Percentiles rank a stretch among this genome's conserved stretches.
phyloP scores from a whole-genome alignment of 2,888 invertebrate genomes.

The Eupelmus urozonus region DNA sequence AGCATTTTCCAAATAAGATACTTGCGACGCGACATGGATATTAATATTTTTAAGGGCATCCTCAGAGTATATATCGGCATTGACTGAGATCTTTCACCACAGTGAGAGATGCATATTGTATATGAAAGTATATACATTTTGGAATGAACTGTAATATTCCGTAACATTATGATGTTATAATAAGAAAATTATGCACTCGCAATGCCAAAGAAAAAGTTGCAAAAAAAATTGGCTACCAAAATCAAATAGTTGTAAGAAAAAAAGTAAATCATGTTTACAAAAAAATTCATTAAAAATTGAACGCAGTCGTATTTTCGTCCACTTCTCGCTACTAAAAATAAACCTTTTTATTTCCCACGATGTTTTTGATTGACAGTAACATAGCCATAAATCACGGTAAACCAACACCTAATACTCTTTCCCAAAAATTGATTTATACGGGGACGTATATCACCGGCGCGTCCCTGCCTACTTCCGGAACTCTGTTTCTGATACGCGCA shows the following conservation, averaged over 20 bases:
- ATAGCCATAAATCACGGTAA: not conserved
- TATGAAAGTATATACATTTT: not conserved
- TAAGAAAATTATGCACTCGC: slow-evolving; percentile 21
- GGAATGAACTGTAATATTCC: not conserved
- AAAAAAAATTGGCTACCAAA: not conserved
- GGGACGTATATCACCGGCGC: too few relatives aligned
- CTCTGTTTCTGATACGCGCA: too few relatives aligned
- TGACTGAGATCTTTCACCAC: not conserved
- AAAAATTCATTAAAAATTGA: too few relatives aligned
- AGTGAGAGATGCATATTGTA: not conserved
- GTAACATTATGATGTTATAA: slow-evolving; percentile 1
- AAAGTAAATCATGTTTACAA: too few relatives aligned
- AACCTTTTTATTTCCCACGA: too few relatives aligned
- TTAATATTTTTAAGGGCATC: slow-evolving; percentile 24
- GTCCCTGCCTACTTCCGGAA: too few relatives aligned
- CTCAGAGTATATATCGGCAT: not conserved
- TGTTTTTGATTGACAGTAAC: too few relatives aligned
- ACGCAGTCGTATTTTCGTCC: too few relatives aligned
- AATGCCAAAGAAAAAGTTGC: not conserved
- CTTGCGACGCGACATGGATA: not conserved
- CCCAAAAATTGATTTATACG: too few relatives aligned
- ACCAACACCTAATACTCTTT: too few relatives aligned
- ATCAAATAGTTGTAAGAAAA: not conserved
- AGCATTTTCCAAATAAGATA: slow-evolving; percentile 3
- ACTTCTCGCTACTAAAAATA: too few relatives aligned